Conservation (phyloP, 2,888 invertebrate species). For the Tachina lurida region DNA sequence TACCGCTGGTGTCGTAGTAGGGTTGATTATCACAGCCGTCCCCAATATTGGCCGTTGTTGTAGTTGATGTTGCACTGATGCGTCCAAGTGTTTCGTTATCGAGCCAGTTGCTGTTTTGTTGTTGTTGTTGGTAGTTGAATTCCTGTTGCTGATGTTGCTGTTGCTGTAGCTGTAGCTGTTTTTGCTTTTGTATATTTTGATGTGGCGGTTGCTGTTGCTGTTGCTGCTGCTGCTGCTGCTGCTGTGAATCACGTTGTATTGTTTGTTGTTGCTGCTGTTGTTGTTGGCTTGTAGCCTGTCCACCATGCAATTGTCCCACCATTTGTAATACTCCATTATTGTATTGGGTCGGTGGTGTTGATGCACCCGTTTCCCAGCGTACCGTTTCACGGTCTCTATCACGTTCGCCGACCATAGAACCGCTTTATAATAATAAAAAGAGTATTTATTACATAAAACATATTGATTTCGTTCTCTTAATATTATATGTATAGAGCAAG, state of each 20-base stretch:
- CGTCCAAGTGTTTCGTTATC: slow-evolving; percentile 80
- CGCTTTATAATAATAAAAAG: slow-evolving; percentile 73
- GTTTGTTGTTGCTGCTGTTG: slow-evolving; percentile 78
- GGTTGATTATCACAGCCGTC: slow-evolving; percentile 81
- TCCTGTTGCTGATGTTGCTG: slow-evolving; percentile 67
- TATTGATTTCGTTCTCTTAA: too few relatives aligned
- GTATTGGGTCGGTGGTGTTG: slow-evolving; percentile 84
- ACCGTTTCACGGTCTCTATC: slow-evolving; percentile 84
- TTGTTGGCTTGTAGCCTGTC: slow-evolving; percentile 82
- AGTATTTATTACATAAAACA: not conserved
- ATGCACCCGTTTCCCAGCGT: slow-evolving; percentile 84
- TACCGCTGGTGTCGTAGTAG: slow-evolving; percentile 81
- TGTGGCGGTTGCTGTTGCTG: slow-evolving; percentile 74
- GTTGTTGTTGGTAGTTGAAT: slow-evolving; percentile 73
- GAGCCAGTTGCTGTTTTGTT: slow-evolving; percentile 77
- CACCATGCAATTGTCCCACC: slow-evolving; percentile 83
- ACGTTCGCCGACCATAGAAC: slow-evolving; percentile 84
- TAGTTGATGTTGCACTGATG: slow-evolving; percentile 73
- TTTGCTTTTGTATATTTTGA: slow-evolving; percentile 75
- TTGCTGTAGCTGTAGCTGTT: slow-evolving; percentile 63
- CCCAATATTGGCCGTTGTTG: slow-evolving; percentile 76
- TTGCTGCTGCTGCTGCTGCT: slow-evolving; percentile 72
- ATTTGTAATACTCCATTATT: slow-evolving; percentile 83
- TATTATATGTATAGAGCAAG: too few relatives aligned
- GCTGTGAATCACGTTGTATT: slow-evolving; percentile 72